Percentiles rank a stretch among this genome's conserved stretches.
Conservation (phyloP, 2,113 vertebrate species). For the Australoheros scitulus region DNA sequence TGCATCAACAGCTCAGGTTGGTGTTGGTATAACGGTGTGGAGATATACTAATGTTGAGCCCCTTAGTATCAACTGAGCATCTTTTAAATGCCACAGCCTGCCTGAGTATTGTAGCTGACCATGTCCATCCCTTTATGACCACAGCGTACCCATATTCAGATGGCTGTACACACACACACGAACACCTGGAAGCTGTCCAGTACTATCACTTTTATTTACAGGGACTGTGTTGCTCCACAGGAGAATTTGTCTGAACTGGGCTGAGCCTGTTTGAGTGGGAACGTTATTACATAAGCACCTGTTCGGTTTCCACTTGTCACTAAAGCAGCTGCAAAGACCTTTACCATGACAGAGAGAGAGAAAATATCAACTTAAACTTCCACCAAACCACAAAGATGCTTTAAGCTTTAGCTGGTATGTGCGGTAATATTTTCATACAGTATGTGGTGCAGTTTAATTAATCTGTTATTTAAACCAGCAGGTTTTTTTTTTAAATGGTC, state of each 20-base stretch:
- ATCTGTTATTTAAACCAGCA: neutral
- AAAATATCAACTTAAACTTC: neutral
- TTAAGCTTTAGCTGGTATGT: neutral
- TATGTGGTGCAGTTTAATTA: neutral
- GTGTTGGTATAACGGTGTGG: neutral
- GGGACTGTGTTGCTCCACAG: neutral
- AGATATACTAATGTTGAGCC: neutral
- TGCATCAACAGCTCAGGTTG: neutral
- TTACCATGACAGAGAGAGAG: fast-evolving
- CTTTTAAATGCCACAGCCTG: neutral
- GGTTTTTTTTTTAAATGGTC: neutral
- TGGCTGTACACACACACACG: neutral
- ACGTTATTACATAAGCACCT: slow-evolving; percentile 1
- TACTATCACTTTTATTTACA: slow-evolving; percentile 9
- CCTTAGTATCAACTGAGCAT: neutral
- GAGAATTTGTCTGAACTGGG: neutral
- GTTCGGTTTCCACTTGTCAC: slow-evolving; percentile 2
- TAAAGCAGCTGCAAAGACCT: neutral
- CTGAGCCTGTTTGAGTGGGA: neutral
- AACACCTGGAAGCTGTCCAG: slow-evolving; percentile 6
- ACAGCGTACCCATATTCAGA: neutral
- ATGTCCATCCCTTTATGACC: neutral
- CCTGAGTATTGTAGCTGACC: neutral
- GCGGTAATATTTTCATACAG: neutral
- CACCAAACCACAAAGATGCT: neutral